Evolutionary conservation across 2,797 vertebrate genomes (phyloP).

Genomic region (Phoeniculus purpureus): DNA sequence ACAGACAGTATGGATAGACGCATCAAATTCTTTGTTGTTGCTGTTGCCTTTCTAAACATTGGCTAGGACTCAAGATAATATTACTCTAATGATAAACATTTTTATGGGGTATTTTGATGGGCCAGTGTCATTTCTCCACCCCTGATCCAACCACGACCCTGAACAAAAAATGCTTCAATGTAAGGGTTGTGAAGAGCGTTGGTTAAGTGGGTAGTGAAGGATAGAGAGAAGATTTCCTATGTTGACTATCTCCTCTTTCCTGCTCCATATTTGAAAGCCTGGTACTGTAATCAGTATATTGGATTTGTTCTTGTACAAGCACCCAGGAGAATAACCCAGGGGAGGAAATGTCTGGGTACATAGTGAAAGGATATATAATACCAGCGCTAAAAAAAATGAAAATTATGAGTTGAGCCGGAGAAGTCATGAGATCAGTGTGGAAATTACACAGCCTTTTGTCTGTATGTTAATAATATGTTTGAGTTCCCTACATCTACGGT

Average conservation of each 20-base stretch:
- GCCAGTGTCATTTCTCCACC: not conserved
- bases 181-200: not conserved
- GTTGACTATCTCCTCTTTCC: not conserved
- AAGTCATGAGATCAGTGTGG: not conserved
- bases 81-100: not conserved
- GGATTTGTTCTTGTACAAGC: not conserved
- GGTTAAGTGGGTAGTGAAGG: not conserved
- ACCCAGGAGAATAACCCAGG: not conserved
- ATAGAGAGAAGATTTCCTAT: not conserved
- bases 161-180: not conserved
- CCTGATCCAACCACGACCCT: not conserved
- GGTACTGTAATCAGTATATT: not conserved
- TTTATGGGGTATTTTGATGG: not conserved
- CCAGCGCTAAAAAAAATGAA: not conserved
- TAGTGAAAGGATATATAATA: not conserved
- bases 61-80: not conserved
- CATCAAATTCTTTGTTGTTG: not conserved
- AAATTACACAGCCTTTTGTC: conserved; percentile 30
- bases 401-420: not conserved
- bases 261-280: not conserved
- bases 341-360: not conserved
- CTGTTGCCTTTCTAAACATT: not conserved
- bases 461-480: conserved; percentile 7
- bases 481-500: not conserved
- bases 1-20: conserved; percentile 15